Conservation (phyloP, 2,888 invertebrate genomes). For the Lochmaea capreae region DNA sequence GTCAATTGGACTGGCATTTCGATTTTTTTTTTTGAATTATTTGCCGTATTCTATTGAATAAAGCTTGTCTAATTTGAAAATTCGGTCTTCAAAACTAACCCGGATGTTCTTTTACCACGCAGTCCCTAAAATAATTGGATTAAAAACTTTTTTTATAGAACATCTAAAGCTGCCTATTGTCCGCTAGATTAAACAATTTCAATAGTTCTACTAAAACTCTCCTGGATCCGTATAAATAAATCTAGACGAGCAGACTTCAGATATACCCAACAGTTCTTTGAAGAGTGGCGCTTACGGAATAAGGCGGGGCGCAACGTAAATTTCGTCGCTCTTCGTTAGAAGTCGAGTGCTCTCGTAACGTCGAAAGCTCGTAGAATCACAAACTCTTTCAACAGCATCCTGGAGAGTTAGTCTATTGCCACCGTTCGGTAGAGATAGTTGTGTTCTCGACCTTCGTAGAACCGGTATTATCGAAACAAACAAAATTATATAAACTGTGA, state of each 20-base stretch:
- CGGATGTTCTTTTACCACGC: not conserved
- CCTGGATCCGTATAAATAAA: slow-evolving; percentile 48
- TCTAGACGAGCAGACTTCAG: slow-evolving; percentile 26
- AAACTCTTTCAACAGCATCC: slow-evolving; percentile 59
- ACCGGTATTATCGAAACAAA: slow-evolving; percentile 10
- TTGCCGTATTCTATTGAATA: not conserved
- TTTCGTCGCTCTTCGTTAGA: slow-evolving; percentile 40
- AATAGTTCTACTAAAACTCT: slow-evolving; percentile 56
- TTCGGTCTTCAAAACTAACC: not conserved
- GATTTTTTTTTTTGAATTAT: not conserved
- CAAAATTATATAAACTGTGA: not conserved
- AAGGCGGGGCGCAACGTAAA: slow-evolving; percentile 48
- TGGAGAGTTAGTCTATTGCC: slow-evolving; percentile 56
- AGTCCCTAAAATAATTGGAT: slow-evolving; percentile 51
- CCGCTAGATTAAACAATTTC: slow-evolving; percentile 62
- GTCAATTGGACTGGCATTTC: too few relatives aligned
- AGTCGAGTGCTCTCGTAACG: slow-evolving; percentile 65
- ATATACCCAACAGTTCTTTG: slow-evolving; percentile 26
- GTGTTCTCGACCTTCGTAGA: slow-evolving; percentile 30
- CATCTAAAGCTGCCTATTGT: slow-evolving; percentile 55
- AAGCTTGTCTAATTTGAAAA: not conserved
- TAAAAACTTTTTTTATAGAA: slow-evolving; percentile 31
- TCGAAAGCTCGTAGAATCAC: slow-evolving; percentile 66
- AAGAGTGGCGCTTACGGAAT: slow-evolving; percentile 50
- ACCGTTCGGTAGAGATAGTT: slow-evolving; percentile 49